These are phyloP conservation scores for Rhagophthalmus giganteus DNA, from an alignment of 2,888 invertebrate species.

Conservation along the genomic window DNA sequence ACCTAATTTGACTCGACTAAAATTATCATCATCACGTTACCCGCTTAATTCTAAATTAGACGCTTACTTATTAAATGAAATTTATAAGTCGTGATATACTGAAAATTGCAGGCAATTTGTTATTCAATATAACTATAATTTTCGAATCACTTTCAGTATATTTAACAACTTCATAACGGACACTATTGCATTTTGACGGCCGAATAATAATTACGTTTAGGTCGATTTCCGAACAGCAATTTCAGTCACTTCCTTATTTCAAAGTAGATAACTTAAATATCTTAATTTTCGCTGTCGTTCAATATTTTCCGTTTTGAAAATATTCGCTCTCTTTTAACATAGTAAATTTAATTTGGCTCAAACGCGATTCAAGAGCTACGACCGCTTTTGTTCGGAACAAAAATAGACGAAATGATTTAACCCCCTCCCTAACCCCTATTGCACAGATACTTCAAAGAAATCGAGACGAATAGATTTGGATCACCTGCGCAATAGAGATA, in stretches of 20 bases:
- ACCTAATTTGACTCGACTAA: no score
- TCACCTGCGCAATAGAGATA: conserved; percentile 36
- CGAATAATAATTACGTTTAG: background rate
- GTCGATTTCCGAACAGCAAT: background rate
- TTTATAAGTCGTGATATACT: background rate
- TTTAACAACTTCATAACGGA: background rate
- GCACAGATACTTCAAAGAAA: conserved; percentile 27
- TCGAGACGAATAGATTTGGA: conserved; percentile 39
- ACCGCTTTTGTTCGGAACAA: conserved; percentile 22
- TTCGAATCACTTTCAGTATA: background rate
- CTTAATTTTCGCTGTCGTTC: background rate
- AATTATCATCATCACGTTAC: no score
- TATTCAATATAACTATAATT: background rate
- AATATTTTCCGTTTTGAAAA: conserved; percentile 8
- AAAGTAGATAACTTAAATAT: no score
- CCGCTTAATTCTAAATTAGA: no score
- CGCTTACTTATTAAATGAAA: background rate
- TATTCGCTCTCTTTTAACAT: conserved; percentile 24
- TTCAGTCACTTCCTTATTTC: background rate
- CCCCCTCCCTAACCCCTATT: conserved; percentile 3
- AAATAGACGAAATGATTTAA: conserved; percentile 13
- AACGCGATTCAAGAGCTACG: conserved; percentile 28
- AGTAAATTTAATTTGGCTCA: conserved; percentile 28
- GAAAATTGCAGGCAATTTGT: background rate
- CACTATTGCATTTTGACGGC: background rate